phyloP scores from a whole-genome alignment of 1,140 invertebrate species.

The Trichonephila clavipes region DNA sequence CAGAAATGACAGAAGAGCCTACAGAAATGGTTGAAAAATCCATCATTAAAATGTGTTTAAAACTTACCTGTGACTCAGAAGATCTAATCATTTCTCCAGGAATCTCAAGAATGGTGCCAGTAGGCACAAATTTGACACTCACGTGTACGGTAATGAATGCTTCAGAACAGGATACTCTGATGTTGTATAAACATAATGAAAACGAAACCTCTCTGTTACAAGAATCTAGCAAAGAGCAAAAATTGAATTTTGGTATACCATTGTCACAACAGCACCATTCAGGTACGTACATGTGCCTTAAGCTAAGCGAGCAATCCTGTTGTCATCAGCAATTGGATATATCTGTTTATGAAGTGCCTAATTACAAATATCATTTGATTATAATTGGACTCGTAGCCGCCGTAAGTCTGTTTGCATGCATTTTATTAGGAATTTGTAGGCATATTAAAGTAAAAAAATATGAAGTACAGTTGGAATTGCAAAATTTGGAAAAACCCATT shows the following conservation, averaged over 20 bases:
- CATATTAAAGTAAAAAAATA: slow-evolving; percentile 28
- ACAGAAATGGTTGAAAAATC: not conserved
- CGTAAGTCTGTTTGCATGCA: slow-evolving; percentile 26
- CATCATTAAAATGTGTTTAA: not conserved
- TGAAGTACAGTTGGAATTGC: slow-evolving; percentile 29
- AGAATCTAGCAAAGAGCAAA: not conserved
- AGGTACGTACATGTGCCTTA: slow-evolving; percentile 44
- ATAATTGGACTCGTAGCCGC: slow-evolving; percentile 42
- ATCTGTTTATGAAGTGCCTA: slow-evolving; percentile 51
- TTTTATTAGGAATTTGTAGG: slow-evolving; percentile 45
- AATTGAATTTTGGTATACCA: slow-evolving; percentile 13
- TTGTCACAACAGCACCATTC: not conserved
- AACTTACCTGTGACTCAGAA: slow-evolving; percentile 30
- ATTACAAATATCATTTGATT: slow-evolving; percentile 62
- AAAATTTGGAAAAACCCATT: slow-evolving; percentile 44
- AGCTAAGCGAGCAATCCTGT: not conserved
- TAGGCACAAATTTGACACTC: slow-evolving; percentile 38
- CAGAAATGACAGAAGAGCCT: not conserved
- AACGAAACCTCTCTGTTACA: not conserved
- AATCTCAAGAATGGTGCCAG: not conserved
- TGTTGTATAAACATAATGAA: slow-evolving; percentile 40
- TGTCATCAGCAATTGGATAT: slow-evolving; percentile 30
- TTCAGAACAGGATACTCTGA: not conserved
- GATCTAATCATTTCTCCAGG: not conserved
- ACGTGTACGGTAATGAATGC: not conserved